Evolutionary conservation across 1,140 invertebrate genomes (phyloP).

Genomic region (Onthophagus taurus): DNA sequence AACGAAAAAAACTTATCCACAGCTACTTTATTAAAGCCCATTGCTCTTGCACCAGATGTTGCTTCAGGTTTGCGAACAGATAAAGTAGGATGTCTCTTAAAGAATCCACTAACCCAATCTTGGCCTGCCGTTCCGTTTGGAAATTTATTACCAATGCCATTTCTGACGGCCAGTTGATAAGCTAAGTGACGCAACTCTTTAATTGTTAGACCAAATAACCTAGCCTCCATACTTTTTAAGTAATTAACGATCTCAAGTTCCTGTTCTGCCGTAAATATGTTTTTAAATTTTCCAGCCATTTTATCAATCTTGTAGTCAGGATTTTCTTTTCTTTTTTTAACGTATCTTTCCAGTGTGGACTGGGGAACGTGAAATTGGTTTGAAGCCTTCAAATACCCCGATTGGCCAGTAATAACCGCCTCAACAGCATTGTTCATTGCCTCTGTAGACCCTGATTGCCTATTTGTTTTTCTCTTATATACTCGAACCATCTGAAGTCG

Average conservation of each 20-base stretch:
- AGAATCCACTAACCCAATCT: constrained; percentile 37
- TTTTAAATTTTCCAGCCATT: constrained; percentile 5
- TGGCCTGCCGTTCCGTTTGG: constrained; percentile 31
- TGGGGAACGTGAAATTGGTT: constrained; percentile 21
- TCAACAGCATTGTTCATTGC: constrained; percentile 31
- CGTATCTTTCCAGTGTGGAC: constrained; percentile 12
- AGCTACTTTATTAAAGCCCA: constrained; percentile 15
- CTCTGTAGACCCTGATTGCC: constrained; percentile 42
- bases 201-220: constrained; percentile 21
- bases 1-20: constrained; percentile 13
- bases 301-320: constrained; percentile 9
- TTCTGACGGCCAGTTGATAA: constrained; percentile 19
- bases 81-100: constrained; percentile 25
- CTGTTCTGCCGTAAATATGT: constrained; percentile 15
- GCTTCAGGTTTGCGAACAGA: too few relatives aligned
- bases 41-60: constrained; percentile 13
- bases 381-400: constrained; percentile 21
- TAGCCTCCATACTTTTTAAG: constrained; percentile 18
- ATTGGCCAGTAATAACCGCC: constrained; percentile 20
- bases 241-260: constrained; percentile 16
- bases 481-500: constrained; percentile 35
- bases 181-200: constrained; percentile 13
- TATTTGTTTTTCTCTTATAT: constrained; percentile 43
- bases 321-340: constrained; percentile 10
- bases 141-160: constrained; percentile 20